Conservation (phyloP, 2,113 vertebrate species). For the Halcyon malimbica region DNA sequence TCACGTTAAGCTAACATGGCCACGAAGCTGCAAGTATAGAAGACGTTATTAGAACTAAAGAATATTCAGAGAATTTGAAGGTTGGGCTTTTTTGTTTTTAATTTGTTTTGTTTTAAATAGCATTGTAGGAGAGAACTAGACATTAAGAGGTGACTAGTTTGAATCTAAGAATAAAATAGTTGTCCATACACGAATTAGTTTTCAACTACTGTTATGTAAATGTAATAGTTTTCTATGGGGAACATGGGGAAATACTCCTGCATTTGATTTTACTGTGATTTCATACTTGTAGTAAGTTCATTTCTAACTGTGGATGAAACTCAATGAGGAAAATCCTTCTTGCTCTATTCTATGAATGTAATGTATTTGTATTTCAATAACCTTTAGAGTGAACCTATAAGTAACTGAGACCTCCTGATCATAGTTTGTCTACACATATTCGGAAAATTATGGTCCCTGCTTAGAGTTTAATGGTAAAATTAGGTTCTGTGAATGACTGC, state of each 20-base stretch:
- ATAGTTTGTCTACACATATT: not conserved
- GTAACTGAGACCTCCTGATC: not conserved
- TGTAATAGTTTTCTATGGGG: not conserved
- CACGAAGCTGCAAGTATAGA: not conserved
- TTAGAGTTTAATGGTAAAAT: conserved; percentile 29
- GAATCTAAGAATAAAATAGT: not conserved
- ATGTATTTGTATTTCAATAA: not conserved
- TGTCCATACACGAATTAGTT: not conserved
- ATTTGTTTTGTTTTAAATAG: not conserved
- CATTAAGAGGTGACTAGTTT: not conserved
- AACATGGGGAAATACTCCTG: not conserved
- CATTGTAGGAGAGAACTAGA: not conserved
- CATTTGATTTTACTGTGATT: not conserved
- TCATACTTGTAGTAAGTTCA: not conserved
- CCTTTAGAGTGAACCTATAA: not conserved
- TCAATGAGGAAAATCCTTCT: not conserved
- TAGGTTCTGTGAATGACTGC: not conserved
- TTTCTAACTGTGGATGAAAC: not conserved
- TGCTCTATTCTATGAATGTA: not conserved
- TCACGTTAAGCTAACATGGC: not conserved
- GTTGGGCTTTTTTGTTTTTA: not conserved
- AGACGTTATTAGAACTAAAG: not conserved
- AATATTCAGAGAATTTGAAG: not conserved
- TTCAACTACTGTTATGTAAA: not conserved
- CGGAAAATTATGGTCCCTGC: not conserved